Conservation (phyloP, 1,140 invertebrate species). For the Neodiprion fabricii region DNA sequence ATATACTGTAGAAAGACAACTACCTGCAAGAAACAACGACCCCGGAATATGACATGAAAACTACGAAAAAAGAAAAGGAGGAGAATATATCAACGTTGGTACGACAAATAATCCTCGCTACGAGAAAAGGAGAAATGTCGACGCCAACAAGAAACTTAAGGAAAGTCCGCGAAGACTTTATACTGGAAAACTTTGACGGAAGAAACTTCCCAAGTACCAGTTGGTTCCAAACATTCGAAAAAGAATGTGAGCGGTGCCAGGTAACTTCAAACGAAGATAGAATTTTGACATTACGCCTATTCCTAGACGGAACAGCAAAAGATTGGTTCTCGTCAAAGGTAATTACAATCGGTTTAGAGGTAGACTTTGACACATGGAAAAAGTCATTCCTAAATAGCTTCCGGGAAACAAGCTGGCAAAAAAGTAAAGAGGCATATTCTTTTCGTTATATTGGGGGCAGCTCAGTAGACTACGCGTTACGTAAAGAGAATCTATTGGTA, state of each 20-base stretch:
- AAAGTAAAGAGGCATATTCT: conserved; percentile 12
- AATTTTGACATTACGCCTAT: conserved; percentile 10
- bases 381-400: conserved; percentile 19
- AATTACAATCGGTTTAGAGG: background rate
- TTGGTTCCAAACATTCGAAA: conserved; percentile 9
- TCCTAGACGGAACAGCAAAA: conserved; percentile 14
- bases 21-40: conserved; percentile 20
- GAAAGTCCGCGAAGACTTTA: background rate
- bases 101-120: conserved; percentile 17
- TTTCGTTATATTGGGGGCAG: conserved; percentile 21
- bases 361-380: conserved; percentile 14
- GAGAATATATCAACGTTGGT: conserved; percentile 18
- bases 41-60: conserved; percentile 9
- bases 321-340: conserved; percentile 11
- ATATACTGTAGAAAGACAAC: conserved; percentile 10
- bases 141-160: background rate
- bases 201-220: conserved; percentile 13
- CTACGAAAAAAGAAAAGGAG: background rate
- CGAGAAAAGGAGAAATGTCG: background rate
- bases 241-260: conserved; percentile 12
- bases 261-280: conserved; percentile 3
- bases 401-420: conserved; percentile 9
- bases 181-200: conserved; percentile 18
- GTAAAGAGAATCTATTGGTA: conserved; percentile 22
- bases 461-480: conserved; percentile 22